Base-by-base conservation (phyloP, 2,113 vertebrate genomes). In the Orthonyx spaldingii region DNA sequence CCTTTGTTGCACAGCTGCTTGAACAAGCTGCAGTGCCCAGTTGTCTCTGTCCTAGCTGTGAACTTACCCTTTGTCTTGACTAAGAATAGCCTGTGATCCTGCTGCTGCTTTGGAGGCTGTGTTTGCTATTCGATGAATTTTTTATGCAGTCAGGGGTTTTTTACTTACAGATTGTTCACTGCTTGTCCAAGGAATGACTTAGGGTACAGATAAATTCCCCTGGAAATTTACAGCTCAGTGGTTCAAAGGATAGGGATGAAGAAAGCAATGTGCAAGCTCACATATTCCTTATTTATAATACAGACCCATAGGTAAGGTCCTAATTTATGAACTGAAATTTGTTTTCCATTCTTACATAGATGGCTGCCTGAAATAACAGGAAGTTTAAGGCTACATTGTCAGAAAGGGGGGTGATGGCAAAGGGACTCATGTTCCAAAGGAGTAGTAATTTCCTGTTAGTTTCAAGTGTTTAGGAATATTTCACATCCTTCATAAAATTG, bases 271-370 rank as follows among this genome's bases (percentile, higher is more conserved):
- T 44, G 19, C 20, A 90, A 49, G 16, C 32, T 88, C 3, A 2
- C 5, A 11, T 80, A 32, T 52, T 83, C 10, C 14, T 56, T 85
- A 33, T 52, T 90, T 24, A 13, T 80, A 60, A 71, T 41, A 47
- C 3, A 56, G 22, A 49, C 11, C 30, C 30, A 56, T 26, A 57
- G 15, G 37, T 76, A 56, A 68, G 16, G 13, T 46, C 20, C 22
- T 76, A 27, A 90, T 83, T 68, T 88, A 53, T 69, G 32, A 64
- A 90, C 53, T 33, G 92, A 75, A 89, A 66, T 59, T 52, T 50
- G 18, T 3, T 60, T 84, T 49, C 19, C 1, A 3, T 68, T 37
- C 11, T n/a, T 90, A n/a, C 13, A 23, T 35, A 0, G 1, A 4
- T 65, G 37, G n/a, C 37, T 60, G 16, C 14, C 15, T 37, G 63